Base-by-base conservation (phyloP, 2,888 invertebrate species). In the Phalera bucephala region DNA sequence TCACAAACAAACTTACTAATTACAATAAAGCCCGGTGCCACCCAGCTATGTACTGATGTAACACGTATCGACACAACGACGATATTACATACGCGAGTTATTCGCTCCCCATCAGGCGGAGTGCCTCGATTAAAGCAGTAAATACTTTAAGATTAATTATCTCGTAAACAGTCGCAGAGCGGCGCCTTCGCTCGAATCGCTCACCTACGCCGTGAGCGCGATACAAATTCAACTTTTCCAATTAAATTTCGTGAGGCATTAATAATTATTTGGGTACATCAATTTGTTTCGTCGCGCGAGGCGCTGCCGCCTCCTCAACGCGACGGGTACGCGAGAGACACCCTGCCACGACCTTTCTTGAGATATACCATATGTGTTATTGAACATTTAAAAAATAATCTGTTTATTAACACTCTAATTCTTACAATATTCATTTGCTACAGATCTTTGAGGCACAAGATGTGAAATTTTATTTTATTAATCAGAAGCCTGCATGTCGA, bases 241-340 rank as follows among this genome's bases (percentile, higher is more conserved):
- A 90, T 90, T 90, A 90, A 90, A 90, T 90, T 90, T 90, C 89
- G 87, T 90, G 89, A 90, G 87, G 90, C 90, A 90, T 90, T 89
- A 90, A 90, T 90, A 90, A 90, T 90, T 90, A 89, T 90, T 89
- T 88, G 86, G 90, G 89, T 90, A 90, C 90, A 90, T 90, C 90
- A 90, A 90, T 90, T 90, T 90, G 89, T 90, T 89, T 87, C 90
- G 84, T 84, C 82, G 80, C 81, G 67, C 66, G 65, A 50, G 64
- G 62, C 63, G 65, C 59, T 62, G 64, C 81, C 77, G 71, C 68
- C 75, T 76, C 56, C 66, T 62, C 45, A 58, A 69, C 53, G 61
- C 64, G 66, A 2, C 25, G 45, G 43, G 40, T 58, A 39, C 44
- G 64, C 59, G 53, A 34, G 58, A 26, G 51, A 33, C 36, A 31